These are phyloP conservation scores for Drosophila kokeensis DNA, from an alignment of 2,888 invertebrate species.

Conservation along the genomic window DNA sequence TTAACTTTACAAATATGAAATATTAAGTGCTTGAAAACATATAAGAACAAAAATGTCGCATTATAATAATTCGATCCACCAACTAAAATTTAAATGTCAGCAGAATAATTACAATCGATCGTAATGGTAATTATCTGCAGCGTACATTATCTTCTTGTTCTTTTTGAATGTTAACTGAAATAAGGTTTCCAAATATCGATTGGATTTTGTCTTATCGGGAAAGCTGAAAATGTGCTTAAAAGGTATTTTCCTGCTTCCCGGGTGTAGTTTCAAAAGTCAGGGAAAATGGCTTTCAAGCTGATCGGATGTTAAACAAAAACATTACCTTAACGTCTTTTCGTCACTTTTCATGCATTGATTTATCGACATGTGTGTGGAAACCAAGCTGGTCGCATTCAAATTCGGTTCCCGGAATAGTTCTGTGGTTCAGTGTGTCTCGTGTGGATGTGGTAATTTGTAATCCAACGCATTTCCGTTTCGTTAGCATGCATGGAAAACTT, in stretches of 20 bases:
- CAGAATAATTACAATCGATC: not conserved
- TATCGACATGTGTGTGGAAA: not conserved
- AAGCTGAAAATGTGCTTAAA: not conserved
- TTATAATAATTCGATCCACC: not conserved
- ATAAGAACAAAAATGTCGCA: too few species aligned
- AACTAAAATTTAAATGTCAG: not conserved
- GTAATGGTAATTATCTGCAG: not conserved
- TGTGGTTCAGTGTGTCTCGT: not conserved
- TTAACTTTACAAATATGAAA: too few species aligned
- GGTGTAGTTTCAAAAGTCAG: not conserved
- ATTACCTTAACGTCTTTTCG: not conserved
- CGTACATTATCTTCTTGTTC: not conserved
- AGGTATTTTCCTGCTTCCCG: not conserved
- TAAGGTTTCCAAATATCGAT: not conserved
- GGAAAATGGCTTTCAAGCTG: not conserved
- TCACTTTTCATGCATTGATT: not conserved
- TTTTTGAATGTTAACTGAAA: not conserved
- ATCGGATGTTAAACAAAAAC: not conserved
- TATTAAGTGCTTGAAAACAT: too few species aligned
- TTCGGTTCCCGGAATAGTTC: not conserved
- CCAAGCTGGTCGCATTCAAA: not conserved
- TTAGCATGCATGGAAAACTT: slow-evolving; percentile 3
- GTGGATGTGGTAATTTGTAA: slow-evolving; percentile 11
- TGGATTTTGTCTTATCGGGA: not conserved
- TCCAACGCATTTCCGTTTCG: slow-evolving; percentile 16